A percentile compares a stretch with the other conserved stretches of the same genome.
Conservation (phyloP, 2,113 vertebrate genomes). For the Fukomys damarensis region DNA sequence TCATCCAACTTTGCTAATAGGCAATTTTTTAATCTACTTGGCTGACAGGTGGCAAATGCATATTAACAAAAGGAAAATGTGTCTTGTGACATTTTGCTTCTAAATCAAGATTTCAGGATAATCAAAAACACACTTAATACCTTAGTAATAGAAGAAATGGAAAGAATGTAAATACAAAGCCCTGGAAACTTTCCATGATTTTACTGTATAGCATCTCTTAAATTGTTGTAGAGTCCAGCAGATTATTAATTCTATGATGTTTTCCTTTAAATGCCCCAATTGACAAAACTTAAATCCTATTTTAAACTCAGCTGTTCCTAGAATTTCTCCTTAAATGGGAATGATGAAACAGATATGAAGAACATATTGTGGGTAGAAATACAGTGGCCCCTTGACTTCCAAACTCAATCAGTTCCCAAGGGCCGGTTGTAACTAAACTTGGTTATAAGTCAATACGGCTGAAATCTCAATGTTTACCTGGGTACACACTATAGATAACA, state of each 20-base stretch:
- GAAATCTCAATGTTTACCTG: too few relatives aligned
- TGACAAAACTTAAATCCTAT: not conserved
- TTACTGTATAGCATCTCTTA: not conserved
- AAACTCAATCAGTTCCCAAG: too few relatives aligned
- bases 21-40: conserved; percentile 58
- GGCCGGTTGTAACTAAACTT: too few relatives aligned
- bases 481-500: too few relatives aligned
- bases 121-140: conserved; percentile 17
- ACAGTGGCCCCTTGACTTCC: too few relatives aligned
- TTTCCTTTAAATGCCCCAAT: not conserved
- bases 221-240: not conserved
- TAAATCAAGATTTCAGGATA: conserved; percentile 34
- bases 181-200: not conserved
- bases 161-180: not conserved
- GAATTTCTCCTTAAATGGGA: not conserved
- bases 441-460: too few relatives aligned
- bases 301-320: not conserved
- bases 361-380: not conserved
- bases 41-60: conserved; percentile 60
- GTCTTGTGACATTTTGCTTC: conserved; percentile 1
- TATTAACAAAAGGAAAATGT: conserved; percentile 57
- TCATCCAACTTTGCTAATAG: conserved; percentile 58
- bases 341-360: not conserved
- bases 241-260: not conserved
- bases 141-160: not conserved